These are phyloP conservation scores for Spinus olivaceus DNA, from an alignment of 2,797 vertebrate species.

Conservation along the genomic window DNA sequence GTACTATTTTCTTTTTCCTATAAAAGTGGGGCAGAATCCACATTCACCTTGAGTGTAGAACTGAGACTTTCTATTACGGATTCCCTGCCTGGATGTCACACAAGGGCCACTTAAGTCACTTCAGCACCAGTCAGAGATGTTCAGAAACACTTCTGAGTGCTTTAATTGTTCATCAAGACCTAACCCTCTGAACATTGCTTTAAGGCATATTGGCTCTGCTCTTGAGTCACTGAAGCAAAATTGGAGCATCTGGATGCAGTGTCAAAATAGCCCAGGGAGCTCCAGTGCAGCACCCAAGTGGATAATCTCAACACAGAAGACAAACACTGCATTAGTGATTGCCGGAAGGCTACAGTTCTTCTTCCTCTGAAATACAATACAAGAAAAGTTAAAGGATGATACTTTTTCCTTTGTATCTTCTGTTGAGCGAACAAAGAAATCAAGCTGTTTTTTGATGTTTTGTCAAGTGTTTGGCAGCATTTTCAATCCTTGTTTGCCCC, in stretches of 20 bases:
- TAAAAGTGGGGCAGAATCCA: neutral
- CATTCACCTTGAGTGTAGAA: neutral
- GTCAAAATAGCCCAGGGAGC: conserved; percentile 57
- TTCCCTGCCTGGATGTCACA: neutral
- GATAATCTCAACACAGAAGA: conserved; percentile 55
- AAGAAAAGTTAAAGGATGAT: conserved; percentile 8
- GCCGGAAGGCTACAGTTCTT: conserved; percentile 27
- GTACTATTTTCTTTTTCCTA: neutral
- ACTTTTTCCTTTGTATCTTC: neutral
- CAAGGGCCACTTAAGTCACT: conserved; percentile 14
- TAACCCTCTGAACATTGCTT: conserved; percentile 20
- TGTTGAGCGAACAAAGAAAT: conserved; percentile 25
- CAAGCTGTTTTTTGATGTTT: neutral
- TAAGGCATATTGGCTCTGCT: conserved; percentile 51
- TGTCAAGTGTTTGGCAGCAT: conserved; percentile 10
- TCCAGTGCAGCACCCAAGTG: conserved; percentile 43
- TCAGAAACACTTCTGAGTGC: conserved; percentile 6
- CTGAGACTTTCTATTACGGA: neutral
- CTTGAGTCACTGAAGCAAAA: conserved; percentile 70
- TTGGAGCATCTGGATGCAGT: conserved; percentile 65
- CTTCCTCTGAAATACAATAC: conserved; percentile 35
- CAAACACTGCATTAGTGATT: conserved; percentile 46
- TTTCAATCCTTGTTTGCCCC: neutral
- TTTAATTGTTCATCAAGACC: conserved; percentile 39
- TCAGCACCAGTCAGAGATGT: conserved; percentile 14